Evolutionary conservation across 2,888 invertebrate genomes (phyloP).

Genomic region (Drosophila niveifrons): DNA sequence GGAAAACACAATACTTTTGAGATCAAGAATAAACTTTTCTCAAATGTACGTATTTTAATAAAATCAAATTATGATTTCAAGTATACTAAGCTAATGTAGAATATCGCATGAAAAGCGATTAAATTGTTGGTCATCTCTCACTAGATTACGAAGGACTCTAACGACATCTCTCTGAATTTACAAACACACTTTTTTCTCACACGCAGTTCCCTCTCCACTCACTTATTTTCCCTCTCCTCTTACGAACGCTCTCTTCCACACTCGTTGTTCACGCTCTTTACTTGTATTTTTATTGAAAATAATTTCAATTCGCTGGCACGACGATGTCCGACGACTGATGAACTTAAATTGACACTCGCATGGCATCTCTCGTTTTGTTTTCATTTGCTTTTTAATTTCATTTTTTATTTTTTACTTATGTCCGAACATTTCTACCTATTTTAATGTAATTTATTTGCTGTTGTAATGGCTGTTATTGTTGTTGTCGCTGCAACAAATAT

Average conservation of each 20-base stretch:
- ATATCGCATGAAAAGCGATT: too few species aligned
- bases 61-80: too few species aligned
- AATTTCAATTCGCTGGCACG: slow-evolving; percentile 54
- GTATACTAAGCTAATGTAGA: too few species aligned
- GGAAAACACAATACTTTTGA: too few species aligned
- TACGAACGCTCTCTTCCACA: neutral
- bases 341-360: slow-evolving; percentile 76
- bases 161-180: neutral
- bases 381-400: slow-evolving; percentile 30
- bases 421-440: slow-evolving; percentile 54
- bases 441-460: slow-evolving; percentile 78
- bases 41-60: too few species aligned
- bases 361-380: slow-evolving; percentile 59
- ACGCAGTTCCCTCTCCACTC: slow-evolving; percentile 17
- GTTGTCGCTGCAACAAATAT: slow-evolving; percentile 40
- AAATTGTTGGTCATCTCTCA: neutral
- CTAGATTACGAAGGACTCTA: neutral
- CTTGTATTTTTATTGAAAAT: slow-evolving; percentile 63
- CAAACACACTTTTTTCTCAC: slow-evolving; percentile 32
- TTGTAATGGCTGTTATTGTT: slow-evolving; percentile 65
- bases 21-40: too few species aligned
- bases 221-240: neutral
- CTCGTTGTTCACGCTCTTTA: slow-evolving; percentile 4
- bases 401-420: slow-evolving; percentile 23
- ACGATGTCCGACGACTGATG: slow-evolving; percentile 59